Base-by-base conservation (phyloP, 2,797 vertebrate genomes). In the Sebastes cheni region DNA sequence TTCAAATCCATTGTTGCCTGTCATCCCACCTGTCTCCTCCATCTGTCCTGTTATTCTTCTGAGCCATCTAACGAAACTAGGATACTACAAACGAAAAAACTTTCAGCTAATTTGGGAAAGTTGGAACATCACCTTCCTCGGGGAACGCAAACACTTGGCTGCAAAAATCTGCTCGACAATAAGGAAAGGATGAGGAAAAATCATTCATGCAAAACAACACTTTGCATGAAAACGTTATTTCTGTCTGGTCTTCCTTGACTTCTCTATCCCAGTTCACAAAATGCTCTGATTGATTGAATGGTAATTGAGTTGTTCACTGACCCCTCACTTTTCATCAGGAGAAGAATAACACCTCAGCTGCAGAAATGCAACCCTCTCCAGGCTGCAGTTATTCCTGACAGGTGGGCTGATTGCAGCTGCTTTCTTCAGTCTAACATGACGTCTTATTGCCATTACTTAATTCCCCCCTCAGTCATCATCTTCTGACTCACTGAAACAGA, bases 401-500 rank as follows among this genome's bases (percentile, higher is more conserved):
- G 90, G 83, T 84, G 84, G 84, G 86, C 82, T 89, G 86, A 91
- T 88, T 90, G 89, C 89, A 78, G 85, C 79, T 88, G 86, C 80
- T 89, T 90, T 87, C 85, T 87, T 84, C 86, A 67, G 68, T 73
- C 77, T 78, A 88, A 92, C 90, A 84, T 89, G 86, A 90, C 71
- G 67, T 89, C 75, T 87, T 86, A 89, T 90, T 88, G 87, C 87
- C 86, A 68, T 89, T 85, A 85, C 86, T 69, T 89, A 87, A 85
- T 86, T 83, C 77, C 62, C 75, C 78, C 62, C 76, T 85, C 90
- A 82, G 81, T 78, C 86, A 82, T 89, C 89, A 80, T 88, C 80
- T 14, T 73, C 67, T 75, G 84, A 80, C 77, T 89, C 76, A 65
- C 78, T 71, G 80, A 82, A 84, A 80, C 60, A 25, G 72, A 72